These are phyloP conservation scores for Pollenia griseotomentosa DNA, from an alignment of 2,888 invertebrate genomes.

Conservation along the genomic window DNA sequence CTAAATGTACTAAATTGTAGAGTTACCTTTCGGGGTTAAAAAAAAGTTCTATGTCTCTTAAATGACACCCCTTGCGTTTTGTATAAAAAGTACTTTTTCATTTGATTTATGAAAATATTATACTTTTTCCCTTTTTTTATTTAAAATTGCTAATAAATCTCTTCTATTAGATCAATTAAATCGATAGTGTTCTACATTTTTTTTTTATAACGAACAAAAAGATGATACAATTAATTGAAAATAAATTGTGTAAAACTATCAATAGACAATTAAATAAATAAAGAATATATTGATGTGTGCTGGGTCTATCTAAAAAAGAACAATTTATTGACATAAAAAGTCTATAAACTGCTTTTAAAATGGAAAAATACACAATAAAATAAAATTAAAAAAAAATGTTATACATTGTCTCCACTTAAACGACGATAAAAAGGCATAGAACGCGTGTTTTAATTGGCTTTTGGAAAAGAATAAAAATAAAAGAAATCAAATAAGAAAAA, in stretches of 20 bases:
- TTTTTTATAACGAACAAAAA: neutral
- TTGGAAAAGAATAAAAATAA: slow-evolving; percentile 8
- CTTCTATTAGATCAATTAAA: slow-evolving; percentile 36
- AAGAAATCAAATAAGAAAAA: slow-evolving; percentile 18
- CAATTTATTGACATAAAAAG: slow-evolving; percentile 26
- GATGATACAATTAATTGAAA: slow-evolving; percentile 63
- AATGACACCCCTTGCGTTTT: neutral
- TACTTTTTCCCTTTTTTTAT: neutral
- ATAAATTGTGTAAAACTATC: slow-evolving; percentile 65
- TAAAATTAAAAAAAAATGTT: slow-evolving; percentile 15
- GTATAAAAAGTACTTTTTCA: neutral
- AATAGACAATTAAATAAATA: slow-evolving; percentile 62
- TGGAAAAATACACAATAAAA: slow-evolving; percentile 12
- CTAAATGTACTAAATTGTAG: too few species aligned
- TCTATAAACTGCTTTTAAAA: slow-evolving; percentile 3
- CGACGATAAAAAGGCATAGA: slow-evolving; percentile 64
- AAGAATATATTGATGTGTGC: slow-evolving; percentile 12
- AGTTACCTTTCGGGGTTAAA: too few species aligned
- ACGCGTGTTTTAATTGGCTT: slow-evolving; percentile 60
- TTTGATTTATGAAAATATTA: neutral
- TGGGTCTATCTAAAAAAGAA: slow-evolving; percentile 10
- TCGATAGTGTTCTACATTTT: slow-evolving; percentile 32
- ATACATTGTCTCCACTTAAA: slow-evolving; percentile 19
- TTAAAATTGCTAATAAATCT: slow-evolving; percentile 18
- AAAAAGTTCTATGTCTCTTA: too few species aligned